Conservation (phyloP, 1,140 invertebrate species). For the Bacillus rossius region DNA sequence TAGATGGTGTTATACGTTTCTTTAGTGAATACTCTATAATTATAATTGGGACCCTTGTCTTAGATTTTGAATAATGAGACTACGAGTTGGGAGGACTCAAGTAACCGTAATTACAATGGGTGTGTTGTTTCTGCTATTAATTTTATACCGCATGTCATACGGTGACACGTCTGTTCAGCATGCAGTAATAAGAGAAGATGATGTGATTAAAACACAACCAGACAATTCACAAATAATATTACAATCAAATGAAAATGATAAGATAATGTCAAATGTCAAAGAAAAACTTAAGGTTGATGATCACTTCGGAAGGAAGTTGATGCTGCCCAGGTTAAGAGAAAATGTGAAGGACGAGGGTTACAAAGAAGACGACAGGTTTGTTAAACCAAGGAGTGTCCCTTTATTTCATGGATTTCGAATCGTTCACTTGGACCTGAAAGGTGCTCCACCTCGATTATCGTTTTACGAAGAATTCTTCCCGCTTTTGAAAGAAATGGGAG, state of each 20-base stretch:
- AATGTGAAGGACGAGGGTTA: neutral
- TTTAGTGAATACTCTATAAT: no score
- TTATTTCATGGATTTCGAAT: constrained; percentile 29
- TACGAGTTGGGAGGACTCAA: constrained; percentile 5
- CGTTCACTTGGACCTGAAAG: constrained; percentile 88
- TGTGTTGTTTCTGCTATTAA: neutral
- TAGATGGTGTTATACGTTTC: no score
- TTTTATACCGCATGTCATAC: constrained; percentile 4
- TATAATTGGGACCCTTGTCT: no score
- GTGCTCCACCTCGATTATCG: constrained; percentile 71
- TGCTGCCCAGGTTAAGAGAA: neutral
- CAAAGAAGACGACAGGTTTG: neutral
- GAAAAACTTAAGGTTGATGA: neutral
- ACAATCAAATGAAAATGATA: constrained; percentile 5
- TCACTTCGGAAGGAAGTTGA: neutral
- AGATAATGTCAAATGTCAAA: neutral
- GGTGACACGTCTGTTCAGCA: neutral
- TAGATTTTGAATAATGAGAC: neutral
- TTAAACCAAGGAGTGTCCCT: neutral
- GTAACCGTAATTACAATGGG: constrained; percentile 7
- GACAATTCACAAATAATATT: neutral
- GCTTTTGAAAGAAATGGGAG: constrained; percentile 60
- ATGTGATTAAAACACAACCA: neutral
- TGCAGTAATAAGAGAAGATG: neutral
- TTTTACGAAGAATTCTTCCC: constrained; percentile 70